phyloP scores from a whole-genome alignment of 2,113 vertebrate species.

The Oncorhynchus keta region DNA sequence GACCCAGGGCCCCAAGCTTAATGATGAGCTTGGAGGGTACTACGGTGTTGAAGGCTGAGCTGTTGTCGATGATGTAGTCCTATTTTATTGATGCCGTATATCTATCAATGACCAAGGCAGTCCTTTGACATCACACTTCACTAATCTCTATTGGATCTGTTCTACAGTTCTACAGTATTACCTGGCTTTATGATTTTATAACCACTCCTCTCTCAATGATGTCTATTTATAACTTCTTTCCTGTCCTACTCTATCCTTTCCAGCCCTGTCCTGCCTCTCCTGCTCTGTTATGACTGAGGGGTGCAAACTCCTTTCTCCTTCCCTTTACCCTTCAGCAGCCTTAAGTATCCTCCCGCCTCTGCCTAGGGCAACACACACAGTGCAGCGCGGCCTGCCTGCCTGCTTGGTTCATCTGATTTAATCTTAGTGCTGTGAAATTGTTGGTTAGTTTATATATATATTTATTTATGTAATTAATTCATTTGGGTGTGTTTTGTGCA shows the following conservation, averaged over 20 bases:
- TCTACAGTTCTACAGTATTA: constrained; percentile 33
- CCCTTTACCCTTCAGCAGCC: not conserved
- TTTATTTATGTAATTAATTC: constrained; percentile 12
- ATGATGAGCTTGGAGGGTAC: too few relatives aligned
- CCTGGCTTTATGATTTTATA: constrained; percentile 37
- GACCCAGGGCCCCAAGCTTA: too few relatives aligned
- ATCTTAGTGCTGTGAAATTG: constrained; percentile 20
- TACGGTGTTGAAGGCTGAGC: too few relatives aligned
- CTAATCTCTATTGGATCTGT: not conserved
- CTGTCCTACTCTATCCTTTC: too few relatives aligned
- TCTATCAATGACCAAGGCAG: too few relatives aligned
- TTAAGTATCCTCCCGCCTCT: too few relatives aligned
- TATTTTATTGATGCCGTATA: too few relatives aligned
- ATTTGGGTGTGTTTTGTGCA: constrained; percentile 49
- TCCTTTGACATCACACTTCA: too few relatives aligned
- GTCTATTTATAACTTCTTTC: constrained; percentile 48
- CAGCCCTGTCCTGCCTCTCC: not conserved
- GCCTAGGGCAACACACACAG: not conserved
- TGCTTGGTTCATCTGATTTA: constrained; percentile 1
- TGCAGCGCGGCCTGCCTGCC: too few relatives aligned
- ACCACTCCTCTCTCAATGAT: constrained; percentile 25
- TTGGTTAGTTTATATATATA: constrained; percentile 7
- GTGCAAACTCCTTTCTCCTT: not conserved
- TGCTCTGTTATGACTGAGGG: not conserved
- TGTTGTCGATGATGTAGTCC: too few relatives aligned